A percentile compares a stretch with the other conserved stretches of the same genome.
Conservation (phyloP, 2,888 invertebrate genomes). For the Ferrisia virgata region DNA sequence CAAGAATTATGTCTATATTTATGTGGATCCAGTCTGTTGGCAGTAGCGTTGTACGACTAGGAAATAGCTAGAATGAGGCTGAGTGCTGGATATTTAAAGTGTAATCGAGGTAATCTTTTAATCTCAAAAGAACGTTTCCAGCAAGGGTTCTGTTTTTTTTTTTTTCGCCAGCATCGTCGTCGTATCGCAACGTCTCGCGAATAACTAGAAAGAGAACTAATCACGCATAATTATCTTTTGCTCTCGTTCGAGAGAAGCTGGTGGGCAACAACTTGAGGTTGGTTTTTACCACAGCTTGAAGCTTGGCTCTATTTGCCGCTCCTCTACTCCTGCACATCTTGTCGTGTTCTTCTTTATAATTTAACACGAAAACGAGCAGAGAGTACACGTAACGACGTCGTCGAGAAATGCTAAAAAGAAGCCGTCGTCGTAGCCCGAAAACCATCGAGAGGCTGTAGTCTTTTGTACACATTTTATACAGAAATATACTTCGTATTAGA, state of each 20-base stretch:
- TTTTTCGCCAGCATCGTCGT: conserved; percentile 6
- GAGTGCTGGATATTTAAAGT: background rate
- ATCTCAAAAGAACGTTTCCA: conserved; percentile 16
- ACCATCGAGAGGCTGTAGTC: background rate
- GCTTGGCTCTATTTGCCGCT: background rate
- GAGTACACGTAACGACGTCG: background rate
- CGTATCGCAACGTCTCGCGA: no score
- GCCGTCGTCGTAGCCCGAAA: no score
- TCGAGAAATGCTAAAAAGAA: background rate
- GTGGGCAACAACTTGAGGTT: background rate
- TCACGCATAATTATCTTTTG: conserved; percentile 28
- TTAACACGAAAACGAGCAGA: background rate
- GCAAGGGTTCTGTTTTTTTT: no score
- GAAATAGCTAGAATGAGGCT: background rate
- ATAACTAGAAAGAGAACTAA: background rate
- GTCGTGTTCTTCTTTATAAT: background rate
- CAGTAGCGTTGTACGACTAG: background rate
- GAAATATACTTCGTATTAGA: background rate
- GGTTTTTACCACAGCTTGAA: background rate
- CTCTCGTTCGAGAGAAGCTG: background rate
- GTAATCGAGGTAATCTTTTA: conserved; percentile 30
- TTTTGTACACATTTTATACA: background rate
- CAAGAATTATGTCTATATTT: no score
- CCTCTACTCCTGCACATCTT: no score
- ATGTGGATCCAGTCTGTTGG: background rate